phyloP scores from a whole-genome alignment of 1,140 invertebrate species.

The Drosophila rufa region DNA sequence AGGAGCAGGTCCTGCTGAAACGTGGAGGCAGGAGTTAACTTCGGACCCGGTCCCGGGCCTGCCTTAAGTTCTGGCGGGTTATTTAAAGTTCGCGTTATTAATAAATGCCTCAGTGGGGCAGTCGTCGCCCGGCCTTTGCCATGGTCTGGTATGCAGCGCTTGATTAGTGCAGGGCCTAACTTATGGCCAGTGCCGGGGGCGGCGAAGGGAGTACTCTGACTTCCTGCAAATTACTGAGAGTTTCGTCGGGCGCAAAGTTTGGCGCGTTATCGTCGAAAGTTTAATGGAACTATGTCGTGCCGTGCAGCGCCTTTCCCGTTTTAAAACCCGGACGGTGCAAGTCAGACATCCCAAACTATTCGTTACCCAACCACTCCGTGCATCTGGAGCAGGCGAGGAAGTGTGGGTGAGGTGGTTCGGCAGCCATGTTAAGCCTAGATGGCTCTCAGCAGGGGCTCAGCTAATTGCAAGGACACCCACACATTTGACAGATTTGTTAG shows the following conservation, averaged over 20 bases:
- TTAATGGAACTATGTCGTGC: conserved; percentile 76
- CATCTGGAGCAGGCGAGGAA: conserved; percentile 1
- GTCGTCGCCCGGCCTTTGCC: conserved; percentile 26
- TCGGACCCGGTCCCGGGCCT: conserved; percentile 3
- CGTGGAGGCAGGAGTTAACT: conserved; percentile 1
- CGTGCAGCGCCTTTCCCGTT: conserved; percentile 27
- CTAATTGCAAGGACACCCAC: conserved; percentile 38
- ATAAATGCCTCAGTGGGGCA: conserved; percentile 63
- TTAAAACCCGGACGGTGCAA: conserved; percentile 2
- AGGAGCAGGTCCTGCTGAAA: neutral
- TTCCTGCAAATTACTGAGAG: conserved; percentile 68
- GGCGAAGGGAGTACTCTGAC: conserved; percentile 5
- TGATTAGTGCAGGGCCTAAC: conserved; percentile 71
- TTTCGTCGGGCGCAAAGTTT: conserved; percentile 68
- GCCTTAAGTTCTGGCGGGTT: conserved; percentile 60
- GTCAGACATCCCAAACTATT: conserved; percentile 13
- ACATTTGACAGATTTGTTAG: conserved; percentile 45
- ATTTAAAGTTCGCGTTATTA: conserved; percentile 77
- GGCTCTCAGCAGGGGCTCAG: conserved; percentile 19
- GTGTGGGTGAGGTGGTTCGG: conserved; percentile 1
- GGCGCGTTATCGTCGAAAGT: conserved; percentile 73
- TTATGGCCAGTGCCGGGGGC: conserved; percentile 39
- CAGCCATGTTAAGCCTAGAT: conserved; percentile 30
- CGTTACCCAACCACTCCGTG: neutral
- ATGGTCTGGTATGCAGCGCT: conserved; percentile 60